phyloP scores from a whole-genome alignment of 53 echinoderm and acorn worm genomes.

The Arbacia lixula region DNA sequence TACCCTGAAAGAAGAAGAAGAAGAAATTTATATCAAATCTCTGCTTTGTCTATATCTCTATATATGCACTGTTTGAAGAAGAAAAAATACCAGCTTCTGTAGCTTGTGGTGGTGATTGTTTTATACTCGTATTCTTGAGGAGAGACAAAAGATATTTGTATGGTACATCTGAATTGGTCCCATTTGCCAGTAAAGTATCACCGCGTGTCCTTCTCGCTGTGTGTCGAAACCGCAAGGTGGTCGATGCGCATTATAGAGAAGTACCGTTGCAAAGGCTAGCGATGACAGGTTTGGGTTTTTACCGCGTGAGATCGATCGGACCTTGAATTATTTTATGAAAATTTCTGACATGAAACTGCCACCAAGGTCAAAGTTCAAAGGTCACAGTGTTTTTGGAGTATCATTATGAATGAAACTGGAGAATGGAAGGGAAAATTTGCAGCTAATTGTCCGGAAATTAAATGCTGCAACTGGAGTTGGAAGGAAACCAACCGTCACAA shows the following conservation, averaged over 20 bases:
- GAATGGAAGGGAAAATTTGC: no score
- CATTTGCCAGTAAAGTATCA: constrained; percentile 28
- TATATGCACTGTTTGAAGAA: constrained; percentile 54
- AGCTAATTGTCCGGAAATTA: no score
- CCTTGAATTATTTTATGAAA: constrained; percentile 56
- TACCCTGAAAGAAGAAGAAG: constrained; percentile 19
- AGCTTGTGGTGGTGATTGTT: constrained; percentile 16
- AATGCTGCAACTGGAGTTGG: no score
- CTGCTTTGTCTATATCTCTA: constrained; percentile 57
- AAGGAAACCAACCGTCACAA: no score
- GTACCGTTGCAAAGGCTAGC: no score
- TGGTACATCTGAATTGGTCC: constrained; percentile 52
- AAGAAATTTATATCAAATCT: constrained; percentile 39
- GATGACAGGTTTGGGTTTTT: no score
- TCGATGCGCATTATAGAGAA: no score
- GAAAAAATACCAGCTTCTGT: constrained; percentile 7
- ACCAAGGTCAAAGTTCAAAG: constrained; percentile 58
- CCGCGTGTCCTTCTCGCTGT: no score
- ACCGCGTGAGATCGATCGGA: no score
- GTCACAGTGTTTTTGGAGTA: no score
- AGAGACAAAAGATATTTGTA: constrained; percentile 38
- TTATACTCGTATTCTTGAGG: constrained; percentile 35
- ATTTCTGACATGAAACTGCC: constrained; percentile 48
- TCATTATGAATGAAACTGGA: no score
- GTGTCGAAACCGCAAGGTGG: no score